Conservation (phyloP, 2,888 invertebrate species). For the Spisula subtruncata region DNA sequence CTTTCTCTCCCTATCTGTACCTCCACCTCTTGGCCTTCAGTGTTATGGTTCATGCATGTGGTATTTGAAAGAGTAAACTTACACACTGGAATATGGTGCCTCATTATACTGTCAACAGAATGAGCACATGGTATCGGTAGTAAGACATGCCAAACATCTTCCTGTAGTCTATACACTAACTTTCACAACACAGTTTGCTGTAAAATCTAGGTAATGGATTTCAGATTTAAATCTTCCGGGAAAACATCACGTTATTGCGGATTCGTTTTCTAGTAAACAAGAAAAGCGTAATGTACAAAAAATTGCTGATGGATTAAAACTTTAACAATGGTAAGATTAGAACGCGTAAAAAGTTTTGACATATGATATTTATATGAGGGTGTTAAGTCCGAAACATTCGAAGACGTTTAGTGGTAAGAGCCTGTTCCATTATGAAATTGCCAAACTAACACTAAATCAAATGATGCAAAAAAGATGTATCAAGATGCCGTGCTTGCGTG, state of each 20-base stretch:
- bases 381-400: background rate
- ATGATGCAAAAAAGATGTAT: background rate
- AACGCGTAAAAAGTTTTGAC: background rate
- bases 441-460: slow-evolving; percentile 13
- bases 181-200: slow-evolving; percentile 32
- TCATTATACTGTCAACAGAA: slow-evolving; percentile 67
- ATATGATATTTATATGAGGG: background rate
- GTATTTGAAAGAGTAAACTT: slow-evolving; percentile 59
- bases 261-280: background rate
- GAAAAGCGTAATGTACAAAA: slow-evolving; percentile 11
- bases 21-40: slow-evolving; percentile 50
- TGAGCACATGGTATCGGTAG: slow-evolving; percentile 49
- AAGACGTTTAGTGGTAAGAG: background rate
- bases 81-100: slow-evolving; percentile 43
- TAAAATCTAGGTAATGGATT: slow-evolving; percentile 47
- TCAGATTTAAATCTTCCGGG: slow-evolving; percentile 36
- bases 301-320: slow-evolving; percentile 20
- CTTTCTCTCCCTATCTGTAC: slow-evolving; percentile 9
- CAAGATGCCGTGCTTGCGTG: background rate
- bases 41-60: slow-evolving; percentile 71
- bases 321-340: slow-evolving; percentile 14
- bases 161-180: slow-evolving; percentile 35
- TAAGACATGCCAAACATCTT: slow-evolving; percentile 57
- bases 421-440: slow-evolving; percentile 3
- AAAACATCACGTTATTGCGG: background rate